These are phyloP conservation scores for Plutomurus gul DNA, from an alignment of 1,140 invertebrate genomes.

Conservation along the genomic window DNA sequence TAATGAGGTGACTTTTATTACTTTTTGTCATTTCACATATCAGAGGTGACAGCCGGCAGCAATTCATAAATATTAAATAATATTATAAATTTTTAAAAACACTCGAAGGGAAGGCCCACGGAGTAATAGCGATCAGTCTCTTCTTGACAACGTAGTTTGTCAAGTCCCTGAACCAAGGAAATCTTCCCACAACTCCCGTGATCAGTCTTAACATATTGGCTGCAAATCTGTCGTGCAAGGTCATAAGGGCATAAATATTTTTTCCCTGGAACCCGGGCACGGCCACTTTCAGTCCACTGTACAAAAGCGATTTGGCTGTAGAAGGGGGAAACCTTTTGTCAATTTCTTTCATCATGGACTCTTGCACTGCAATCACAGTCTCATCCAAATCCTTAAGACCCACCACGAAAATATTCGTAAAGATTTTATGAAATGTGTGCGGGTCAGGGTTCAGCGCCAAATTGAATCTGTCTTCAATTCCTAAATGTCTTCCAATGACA, in stretches of 20 bases:
- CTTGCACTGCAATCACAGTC: slow-evolving; percentile 32
- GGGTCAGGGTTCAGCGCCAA: slow-evolving; percentile 41
- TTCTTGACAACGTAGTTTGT: too few relatives aligned
- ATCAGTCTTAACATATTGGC: too few relatives aligned
- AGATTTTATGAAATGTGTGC: slow-evolving; percentile 24
- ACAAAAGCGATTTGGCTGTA: slow-evolving; percentile 10
- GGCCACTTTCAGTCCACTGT: neutral
- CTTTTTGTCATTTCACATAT: too few relatives aligned
- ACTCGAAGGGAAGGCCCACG: too few relatives aligned
- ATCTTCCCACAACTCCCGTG: too few relatives aligned
- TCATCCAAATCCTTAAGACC: slow-evolving; percentile 41
- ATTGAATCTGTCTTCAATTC: slow-evolving; percentile 48
- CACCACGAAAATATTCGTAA: slow-evolving; percentile 21
- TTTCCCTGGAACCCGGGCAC: neutral
- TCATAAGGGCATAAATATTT: slow-evolving; percentile 11
- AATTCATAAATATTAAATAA: too few relatives aligned
- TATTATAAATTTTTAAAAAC: too few relatives aligned
- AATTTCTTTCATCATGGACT: slow-evolving; percentile 1
- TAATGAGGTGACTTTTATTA: too few relatives aligned
- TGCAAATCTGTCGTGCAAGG: slow-evolving; percentile 20
- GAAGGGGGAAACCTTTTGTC: neutral
- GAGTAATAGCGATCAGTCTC: too few relatives aligned
- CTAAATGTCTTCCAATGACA: slow-evolving; percentile 40
- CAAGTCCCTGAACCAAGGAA: too few relatives aligned
- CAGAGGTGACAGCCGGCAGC: too few relatives aligned